phyloP scores from a whole-genome alignment of 2,888 invertebrate species.

The Xestoiulus laeticollis region DNA sequence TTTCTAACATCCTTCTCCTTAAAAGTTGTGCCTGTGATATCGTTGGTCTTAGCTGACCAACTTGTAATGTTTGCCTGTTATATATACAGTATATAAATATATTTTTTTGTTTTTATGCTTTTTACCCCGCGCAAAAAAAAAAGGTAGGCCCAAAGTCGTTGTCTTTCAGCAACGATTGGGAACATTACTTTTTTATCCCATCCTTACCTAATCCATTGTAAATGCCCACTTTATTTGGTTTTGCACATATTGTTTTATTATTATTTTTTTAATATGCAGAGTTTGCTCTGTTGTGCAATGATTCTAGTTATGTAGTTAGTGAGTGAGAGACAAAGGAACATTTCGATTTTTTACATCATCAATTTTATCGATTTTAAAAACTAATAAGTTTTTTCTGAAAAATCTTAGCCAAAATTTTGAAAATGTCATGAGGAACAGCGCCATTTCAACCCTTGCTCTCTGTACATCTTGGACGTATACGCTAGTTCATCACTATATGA shows the following conservation, averaged over 20 bases:
- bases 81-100: constrained; percentile 51
- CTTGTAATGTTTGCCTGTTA: constrained; percentile 53
- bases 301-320: constrained; percentile 1
- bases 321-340: background rate
- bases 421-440: background rate
- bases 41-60: constrained; percentile 52
- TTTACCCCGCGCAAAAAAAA: background rate
- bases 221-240: constrained; percentile 40
- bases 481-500: background rate
- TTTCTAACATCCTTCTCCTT: constrained; percentile 48
- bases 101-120: constrained; percentile 48
- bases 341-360: background rate
- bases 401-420: background rate
- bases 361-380: too few relatives aligned
- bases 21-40: constrained; percentile 54
- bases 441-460: background rate
- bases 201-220: background rate
- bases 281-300: constrained; percentile 30
- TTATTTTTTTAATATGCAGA: background rate
- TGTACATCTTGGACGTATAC: constrained; percentile 5
- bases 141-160: background rate
- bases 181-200: background rate
- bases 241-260: background rate
- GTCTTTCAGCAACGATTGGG: constrained; percentile 2
- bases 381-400: too few relatives aligned